Base-by-base conservation (phyloP, 2,888 invertebrate species). In the Troilus luridus region DNA sequence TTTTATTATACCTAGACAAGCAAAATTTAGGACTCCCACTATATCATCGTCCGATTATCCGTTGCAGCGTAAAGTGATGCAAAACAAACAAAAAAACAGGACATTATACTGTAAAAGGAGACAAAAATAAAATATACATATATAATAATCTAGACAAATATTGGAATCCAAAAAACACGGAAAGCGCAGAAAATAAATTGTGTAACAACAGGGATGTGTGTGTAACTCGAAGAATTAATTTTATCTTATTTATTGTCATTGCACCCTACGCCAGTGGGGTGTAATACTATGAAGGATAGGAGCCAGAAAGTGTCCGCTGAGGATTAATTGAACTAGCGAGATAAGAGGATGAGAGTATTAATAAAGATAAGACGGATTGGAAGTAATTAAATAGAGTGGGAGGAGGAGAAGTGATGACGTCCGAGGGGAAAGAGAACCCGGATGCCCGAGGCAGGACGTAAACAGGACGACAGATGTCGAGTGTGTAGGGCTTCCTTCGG, bases 301-400 rank as follows among this genome's bases (percentile, higher is more conserved):
- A 77, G 27, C 72, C 72, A 41, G 27, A 41, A 41, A 77, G 72
- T 77, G 72, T 77, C 72, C 72, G 27, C 72, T 17, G 72, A 77
- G 72, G 72, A 77, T 77, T 77, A 77, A 77, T 77, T 77, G 72
- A 77, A 77, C 72, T 77, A 85, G 56, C 27, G 85, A 85, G 85
- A 85, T 85, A 85, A 58, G n/a, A 85, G 85, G 85, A 58, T 58
- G 85, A 56, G 85, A 85, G 85, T 85, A 85, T 85, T 85, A 85
- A 85, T 85, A 85, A 58, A 85, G 85, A 85, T 85, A 85, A 85
- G 56, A 58, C 56, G 56, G 85, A 85, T 85, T 56, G 85, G 56
- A 85, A 56, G 85, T 85, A 85, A 85, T 85, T 85, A 85, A 85
- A 85, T 85, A 85, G 56, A 85, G 85, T 85, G 56, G 85, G 85